These are phyloP conservation scores for Anthopleura xanthogrammica DNA, from an alignment of 92 coral and sea anemone genomes.

Conservation along the genomic window DNA sequence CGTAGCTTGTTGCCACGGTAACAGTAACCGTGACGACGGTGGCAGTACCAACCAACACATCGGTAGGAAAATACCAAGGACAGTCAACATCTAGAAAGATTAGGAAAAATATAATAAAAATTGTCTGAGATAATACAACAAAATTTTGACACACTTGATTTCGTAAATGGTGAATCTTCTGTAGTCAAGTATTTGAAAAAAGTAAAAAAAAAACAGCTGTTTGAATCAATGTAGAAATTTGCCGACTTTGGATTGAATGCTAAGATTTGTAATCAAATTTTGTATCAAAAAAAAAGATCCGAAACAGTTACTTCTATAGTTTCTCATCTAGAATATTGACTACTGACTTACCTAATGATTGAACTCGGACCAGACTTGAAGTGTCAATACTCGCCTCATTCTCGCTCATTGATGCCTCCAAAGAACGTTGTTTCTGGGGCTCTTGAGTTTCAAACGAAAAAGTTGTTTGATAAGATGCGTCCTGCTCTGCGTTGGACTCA, in stretches of 20 bases:
- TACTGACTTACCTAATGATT: not conserved
- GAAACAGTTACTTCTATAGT: too few relatives aligned
- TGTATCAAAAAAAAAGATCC: too few relatives aligned
- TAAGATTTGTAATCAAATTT: too few relatives aligned
- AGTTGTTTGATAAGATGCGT: not conserved
- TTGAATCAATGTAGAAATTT: not conserved
- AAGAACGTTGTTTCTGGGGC: not conserved
- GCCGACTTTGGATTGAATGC: not conserved
- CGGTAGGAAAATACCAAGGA: not conserved
- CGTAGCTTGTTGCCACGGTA: constrained; percentile 1
- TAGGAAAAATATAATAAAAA: not conserved
- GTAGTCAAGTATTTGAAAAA: not conserved
- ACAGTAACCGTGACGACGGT: not conserved
- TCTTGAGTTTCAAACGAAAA: not conserved
- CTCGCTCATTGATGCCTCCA: not conserved
- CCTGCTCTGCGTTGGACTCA: not conserved
- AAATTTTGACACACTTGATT: too few relatives aligned
- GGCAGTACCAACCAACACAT: not conserved
- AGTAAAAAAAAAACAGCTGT: too few relatives aligned
- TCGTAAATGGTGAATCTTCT: too few relatives aligned
- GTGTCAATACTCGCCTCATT: not conserved
- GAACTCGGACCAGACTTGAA: not conserved
- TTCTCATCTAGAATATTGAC: too few relatives aligned
- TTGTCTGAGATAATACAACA: not conserved
- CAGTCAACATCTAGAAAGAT: not conserved